These are phyloP conservation scores for Dallia pectoralis DNA, from an alignment of 2,797 vertebrate species.

Conservation along the genomic window DNA sequence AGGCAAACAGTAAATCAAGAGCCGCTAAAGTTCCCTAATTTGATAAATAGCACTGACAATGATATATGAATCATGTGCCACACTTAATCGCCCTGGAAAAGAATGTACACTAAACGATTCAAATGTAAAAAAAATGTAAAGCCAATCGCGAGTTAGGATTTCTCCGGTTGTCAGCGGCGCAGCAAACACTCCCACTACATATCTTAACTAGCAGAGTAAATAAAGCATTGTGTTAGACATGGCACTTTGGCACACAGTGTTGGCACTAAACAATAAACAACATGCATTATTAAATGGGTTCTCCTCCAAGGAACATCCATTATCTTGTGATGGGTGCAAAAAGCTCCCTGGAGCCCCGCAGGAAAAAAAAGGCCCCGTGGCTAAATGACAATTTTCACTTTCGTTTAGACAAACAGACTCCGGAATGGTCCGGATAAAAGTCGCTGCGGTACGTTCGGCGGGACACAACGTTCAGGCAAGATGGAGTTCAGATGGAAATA, in stretches of 20 bases:
- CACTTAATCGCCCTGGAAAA: no score
- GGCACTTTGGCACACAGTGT: neutral
- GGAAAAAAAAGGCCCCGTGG: neutral
- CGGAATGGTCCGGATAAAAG: neutral
- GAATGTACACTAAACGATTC: no score
- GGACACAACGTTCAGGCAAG: no score
- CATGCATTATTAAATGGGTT: neutral
- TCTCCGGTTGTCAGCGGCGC: neutral
- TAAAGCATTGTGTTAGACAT: neutral
- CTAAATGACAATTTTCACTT: neutral
- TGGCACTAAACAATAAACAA: neutral
- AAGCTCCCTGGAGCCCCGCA: neutral
- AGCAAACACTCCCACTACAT: neutral
- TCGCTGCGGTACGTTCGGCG: no score
- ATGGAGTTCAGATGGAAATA: no score
- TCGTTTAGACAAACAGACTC: neutral
- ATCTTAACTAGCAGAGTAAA: conserved; percentile 1
- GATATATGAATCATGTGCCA: no score
- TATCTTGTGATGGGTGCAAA: neutral
- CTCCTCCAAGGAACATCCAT: neutral
- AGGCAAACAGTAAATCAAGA: no score
- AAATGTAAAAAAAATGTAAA: neutral
- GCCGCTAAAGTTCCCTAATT: no score
- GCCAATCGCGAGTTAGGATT: neutral
- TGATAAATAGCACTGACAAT: no score